A percentile compares a stretch with the other conserved stretches of the same genome.
These are phyloP conservation scores for Shinisaurus crocodilurus DNA, from an alignment of 2,113 vertebrate species.

Conservation along the genomic window DNA sequence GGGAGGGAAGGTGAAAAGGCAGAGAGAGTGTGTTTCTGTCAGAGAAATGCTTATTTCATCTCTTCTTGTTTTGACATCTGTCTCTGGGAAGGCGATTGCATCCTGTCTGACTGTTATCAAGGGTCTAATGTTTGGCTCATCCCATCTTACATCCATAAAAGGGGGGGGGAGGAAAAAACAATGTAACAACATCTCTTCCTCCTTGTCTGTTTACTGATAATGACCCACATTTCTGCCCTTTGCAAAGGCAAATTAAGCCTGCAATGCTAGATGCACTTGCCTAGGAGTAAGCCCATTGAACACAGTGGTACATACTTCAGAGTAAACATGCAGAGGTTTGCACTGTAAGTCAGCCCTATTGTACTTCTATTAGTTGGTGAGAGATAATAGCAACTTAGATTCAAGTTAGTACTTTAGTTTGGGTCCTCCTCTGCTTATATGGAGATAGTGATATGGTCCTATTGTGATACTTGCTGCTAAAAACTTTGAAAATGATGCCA, in stretches of 20 bases:
- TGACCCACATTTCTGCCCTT: background rate
- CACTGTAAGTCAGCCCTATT: too few species aligned
- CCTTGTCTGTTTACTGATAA: background rate
- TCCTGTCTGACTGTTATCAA: conserved; percentile 16
- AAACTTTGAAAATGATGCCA: background rate
- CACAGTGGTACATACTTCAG: background rate
- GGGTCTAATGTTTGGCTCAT: background rate
- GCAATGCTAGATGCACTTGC: background rate
- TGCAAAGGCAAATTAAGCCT: background rate
- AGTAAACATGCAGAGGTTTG: background rate
- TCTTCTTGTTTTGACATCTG: conserved; percentile 25
- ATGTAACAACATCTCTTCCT: accelerated
- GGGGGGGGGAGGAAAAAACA: background rate
- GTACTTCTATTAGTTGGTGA: background rate
- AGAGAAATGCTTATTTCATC: background rate
- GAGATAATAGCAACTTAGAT: too few species aligned
- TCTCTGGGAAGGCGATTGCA: background rate
- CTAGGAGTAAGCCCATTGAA: background rate
- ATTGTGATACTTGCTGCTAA: too few species aligned
- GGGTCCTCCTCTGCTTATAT: background rate
- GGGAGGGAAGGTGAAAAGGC: background rate
- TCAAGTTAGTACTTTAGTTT: background rate
- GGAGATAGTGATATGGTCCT: too few species aligned
- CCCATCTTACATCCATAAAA: background rate
- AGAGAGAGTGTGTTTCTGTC: background rate